Evolutionary conservation across 2,888 invertebrate species (phyloP).

Genomic region (Lydus trimaculatus): DNA sequence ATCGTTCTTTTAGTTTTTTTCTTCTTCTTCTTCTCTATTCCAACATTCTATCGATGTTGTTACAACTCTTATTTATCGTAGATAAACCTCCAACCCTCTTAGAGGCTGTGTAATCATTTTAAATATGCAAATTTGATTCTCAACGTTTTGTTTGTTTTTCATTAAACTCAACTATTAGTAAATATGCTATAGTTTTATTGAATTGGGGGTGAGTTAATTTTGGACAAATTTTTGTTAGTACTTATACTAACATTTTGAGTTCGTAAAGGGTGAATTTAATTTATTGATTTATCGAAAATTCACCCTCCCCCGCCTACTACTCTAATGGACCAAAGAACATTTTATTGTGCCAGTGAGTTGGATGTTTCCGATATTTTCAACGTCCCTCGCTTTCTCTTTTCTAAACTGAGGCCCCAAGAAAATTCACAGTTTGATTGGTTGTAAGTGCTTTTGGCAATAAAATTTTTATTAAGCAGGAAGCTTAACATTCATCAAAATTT

Average conservation of each 20-base stretch:
- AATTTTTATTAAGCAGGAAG: constrained; percentile 24
- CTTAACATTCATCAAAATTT: constrained; percentile 18
- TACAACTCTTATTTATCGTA: not conserved
- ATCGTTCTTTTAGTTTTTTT: not conserved
- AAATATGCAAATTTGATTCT: not conserved
- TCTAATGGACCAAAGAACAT: constrained; percentile 28
- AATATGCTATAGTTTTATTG: not conserved
- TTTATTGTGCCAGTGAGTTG: constrained; percentile 26
- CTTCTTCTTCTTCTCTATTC: not conserved
- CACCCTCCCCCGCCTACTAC: not conserved
- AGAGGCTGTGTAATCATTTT: not conserved
- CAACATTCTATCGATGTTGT: not conserved
- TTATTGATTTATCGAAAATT: constrained; percentile 28
- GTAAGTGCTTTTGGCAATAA: constrained; percentile 33
- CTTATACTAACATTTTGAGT: too few species aligned
- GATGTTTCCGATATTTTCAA: constrained; percentile 29
- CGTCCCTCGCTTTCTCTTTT: not conserved
- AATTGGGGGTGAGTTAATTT: not conserved
- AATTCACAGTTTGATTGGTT: constrained; percentile 28
- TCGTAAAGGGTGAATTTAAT: constrained; percentile 8
- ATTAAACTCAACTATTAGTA: not conserved
- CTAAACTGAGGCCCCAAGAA: not conserved
- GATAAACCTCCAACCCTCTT: not conserved
- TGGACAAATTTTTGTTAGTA: not conserved
- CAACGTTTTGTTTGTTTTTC: not conserved